These are phyloP conservation scores for Spodoptera litura DNA, from an alignment of 1,140 invertebrate genomes.

Conservation along the genomic window DNA sequence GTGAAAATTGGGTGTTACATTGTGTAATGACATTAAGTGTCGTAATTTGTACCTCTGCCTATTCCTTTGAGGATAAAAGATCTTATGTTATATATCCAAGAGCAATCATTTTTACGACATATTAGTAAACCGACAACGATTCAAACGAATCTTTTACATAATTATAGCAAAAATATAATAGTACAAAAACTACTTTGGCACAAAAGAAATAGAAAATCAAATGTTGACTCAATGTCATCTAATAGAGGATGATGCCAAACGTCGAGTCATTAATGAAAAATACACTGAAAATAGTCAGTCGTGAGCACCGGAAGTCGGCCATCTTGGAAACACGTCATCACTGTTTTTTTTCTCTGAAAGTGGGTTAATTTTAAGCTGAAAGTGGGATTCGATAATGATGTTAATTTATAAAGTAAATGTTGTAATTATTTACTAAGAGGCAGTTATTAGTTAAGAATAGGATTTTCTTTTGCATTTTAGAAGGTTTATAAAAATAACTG, in stretches of 20 bases:
- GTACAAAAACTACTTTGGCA: conserved; percentile 1
- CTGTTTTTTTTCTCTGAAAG: conserved; percentile 44
- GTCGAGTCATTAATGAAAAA: conserved; percentile 50
- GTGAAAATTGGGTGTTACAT: too few species aligned
- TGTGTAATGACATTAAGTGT: too few species aligned
- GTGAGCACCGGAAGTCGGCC: conserved; percentile 54
- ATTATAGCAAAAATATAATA: background rate
- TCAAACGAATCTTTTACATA: background rate
- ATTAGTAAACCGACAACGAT: background rate
- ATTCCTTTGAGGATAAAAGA: too few species aligned
- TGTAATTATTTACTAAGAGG: too few species aligned
- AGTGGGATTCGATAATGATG: background rate
- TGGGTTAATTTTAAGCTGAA: background rate
- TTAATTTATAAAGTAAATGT: background rate
- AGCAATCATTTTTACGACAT: too few species aligned
- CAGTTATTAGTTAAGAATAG: too few species aligned
- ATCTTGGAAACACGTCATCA: conserved; percentile 53
- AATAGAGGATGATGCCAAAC: conserved; percentile 35
- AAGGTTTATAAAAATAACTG: too few species aligned
- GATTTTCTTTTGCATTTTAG: too few species aligned
- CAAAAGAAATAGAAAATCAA: background rate
- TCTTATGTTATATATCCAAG: too few species aligned
- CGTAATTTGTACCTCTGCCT: too few species aligned
- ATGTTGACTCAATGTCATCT: conserved; percentile 40
- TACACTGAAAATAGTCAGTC: conserved; percentile 57